Evolutionary conservation across 1,140 invertebrate species (phyloP).

Genomic region (Steinernema khuongi): DNA sequence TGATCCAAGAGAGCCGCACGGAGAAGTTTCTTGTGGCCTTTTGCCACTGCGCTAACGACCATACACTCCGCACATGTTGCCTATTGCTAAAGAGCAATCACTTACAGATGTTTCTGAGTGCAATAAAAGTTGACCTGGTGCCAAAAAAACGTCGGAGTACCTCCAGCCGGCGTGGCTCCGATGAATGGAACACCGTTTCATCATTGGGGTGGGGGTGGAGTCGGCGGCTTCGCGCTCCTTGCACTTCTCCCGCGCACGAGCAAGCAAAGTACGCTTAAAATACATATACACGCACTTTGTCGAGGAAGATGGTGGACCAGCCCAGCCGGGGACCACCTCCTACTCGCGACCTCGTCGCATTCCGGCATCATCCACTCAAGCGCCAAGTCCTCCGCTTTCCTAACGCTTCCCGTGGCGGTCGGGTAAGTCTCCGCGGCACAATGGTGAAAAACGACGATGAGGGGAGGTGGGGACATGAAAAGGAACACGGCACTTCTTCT

Average conservation of each 20-base stretch:
- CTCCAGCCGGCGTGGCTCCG: conserved; percentile 7
- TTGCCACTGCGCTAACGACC: conserved; percentile 13
- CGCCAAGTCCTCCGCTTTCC: neutral
- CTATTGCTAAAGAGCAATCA: conserved; percentile 5
- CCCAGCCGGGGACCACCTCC: neutral
- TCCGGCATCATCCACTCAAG: conserved; percentile 13
- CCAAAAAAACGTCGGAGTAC: neutral
- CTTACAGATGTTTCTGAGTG: conserved; percentile 13
- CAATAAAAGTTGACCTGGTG: conserved; percentile 1
- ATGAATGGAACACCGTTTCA: neutral
- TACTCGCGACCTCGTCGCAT: neutral
- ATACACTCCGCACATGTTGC: conserved; percentile 14
- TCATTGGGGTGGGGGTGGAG: neutral
- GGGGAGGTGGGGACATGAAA: too few species aligned
- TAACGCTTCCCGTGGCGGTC: neutral
- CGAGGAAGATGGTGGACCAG: neutral
- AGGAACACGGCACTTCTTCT: too few species aligned
- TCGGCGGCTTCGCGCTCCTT: too few species aligned
- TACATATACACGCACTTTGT: neutral
- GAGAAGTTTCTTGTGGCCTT: neutral
- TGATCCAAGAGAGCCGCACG: neutral
- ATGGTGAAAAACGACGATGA: too few species aligned
- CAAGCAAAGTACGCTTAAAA: neutral
- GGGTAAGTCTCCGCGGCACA: neutral
- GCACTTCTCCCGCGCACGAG: neutral